These are phyloP conservation scores for Ophonus ardosiacus DNA, from an alignment of 2,888 invertebrate genomes.

Conservation along the genomic window DNA sequence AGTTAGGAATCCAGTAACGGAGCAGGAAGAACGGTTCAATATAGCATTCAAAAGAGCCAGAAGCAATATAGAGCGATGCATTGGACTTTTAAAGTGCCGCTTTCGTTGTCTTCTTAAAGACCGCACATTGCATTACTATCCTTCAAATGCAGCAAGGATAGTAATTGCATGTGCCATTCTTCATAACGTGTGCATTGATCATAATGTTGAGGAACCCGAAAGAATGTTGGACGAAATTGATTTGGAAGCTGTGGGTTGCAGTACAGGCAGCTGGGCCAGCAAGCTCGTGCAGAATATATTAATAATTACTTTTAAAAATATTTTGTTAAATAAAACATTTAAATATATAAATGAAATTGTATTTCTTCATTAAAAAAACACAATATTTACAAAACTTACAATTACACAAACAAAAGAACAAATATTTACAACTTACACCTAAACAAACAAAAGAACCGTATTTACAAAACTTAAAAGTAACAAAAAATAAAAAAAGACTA, in stretches of 20 bases:
- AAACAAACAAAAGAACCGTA: not conserved
- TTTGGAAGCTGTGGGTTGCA: not conserved
- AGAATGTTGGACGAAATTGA: constrained; percentile 13
- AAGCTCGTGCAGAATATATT: too few relatives aligned
- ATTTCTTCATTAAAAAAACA: too few relatives aligned
- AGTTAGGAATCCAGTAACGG: constrained; percentile 65
- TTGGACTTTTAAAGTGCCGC: constrained; percentile 66
- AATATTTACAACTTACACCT: too few relatives aligned
- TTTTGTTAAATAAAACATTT: not conserved
- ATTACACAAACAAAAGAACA: too few relatives aligned
- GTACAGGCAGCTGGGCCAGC: too few relatives aligned
- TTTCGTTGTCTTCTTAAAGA: constrained; percentile 59
- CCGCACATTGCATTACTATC: constrained; percentile 46
- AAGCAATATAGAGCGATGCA: constrained; percentile 66
- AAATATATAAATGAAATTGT: not conserved
- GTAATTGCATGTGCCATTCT: constrained; percentile 54
- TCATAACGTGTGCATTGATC: constrained; percentile 56
- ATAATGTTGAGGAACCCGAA: constrained; percentile 32
- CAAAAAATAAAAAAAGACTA: not conserved
- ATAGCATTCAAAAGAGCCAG: constrained; percentile 62
- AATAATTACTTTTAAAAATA: not conserved
- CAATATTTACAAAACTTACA: too few relatives aligned
- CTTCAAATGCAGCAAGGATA: constrained; percentile 51
- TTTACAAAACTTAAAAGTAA: not conserved
- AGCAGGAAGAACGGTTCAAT: constrained; percentile 65